Percentiles rank a stretch among this genome's conserved stretches.
These are phyloP conservation scores for Leucophora obtusa DNA, from an alignment of 2,888 invertebrate species.

Conservation along the genomic window DNA sequence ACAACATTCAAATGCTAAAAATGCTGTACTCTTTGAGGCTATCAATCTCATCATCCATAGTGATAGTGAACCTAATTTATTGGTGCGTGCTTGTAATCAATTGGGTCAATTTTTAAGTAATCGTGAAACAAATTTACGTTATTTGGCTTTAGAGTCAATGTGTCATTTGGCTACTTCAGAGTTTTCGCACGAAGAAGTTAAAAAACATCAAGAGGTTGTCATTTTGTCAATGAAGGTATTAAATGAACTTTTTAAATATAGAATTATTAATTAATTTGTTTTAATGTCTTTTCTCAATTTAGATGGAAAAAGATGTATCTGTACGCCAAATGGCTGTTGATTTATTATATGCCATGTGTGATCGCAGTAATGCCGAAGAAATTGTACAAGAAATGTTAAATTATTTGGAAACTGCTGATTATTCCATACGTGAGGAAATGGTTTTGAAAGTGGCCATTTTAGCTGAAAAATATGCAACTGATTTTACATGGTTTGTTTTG, in stretches of 20 bases:
- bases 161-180: slow-evolving; percentile 99
- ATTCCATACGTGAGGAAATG: slow-evolving; percentile 99
- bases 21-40: slow-evolving; percentile 99
- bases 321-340: slow-evolving; percentile 99
- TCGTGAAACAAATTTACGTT: slow-evolving; percentile 98
- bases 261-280: slow-evolving; percentile 1
- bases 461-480: slow-evolving; percentile 99
- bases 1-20: slow-evolving; percentile 99
- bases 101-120: slow-evolving; percentile 98
- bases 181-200: slow-evolving; percentile 99
- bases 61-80: slow-evolving; percentile 96
- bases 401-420: slow-evolving; percentile 99
- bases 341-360: slow-evolving; percentile 99
- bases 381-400: slow-evolving; percentile 99
- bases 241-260: neutral
- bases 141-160: slow-evolving; percentile 99
- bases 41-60: slow-evolving; percentile 99
- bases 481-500: slow-evolving; percentile 93
- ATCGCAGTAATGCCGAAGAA: slow-evolving; percentile 98
- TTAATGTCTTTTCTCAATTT: slow-evolving; percentile 58
- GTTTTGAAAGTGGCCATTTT: slow-evolving; percentile 99
- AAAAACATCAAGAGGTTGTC: slow-evolving; percentile 99
- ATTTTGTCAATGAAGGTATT: slow-evolving; percentile 95
- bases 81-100: slow-evolving; percentile 99
- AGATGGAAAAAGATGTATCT: slow-evolving; percentile 98